Evolutionary conservation across 2,888 invertebrate genomes (phyloP), one percentile per base, ranked within the genome.

Genomic region (Cheilosia soror): DNA sequence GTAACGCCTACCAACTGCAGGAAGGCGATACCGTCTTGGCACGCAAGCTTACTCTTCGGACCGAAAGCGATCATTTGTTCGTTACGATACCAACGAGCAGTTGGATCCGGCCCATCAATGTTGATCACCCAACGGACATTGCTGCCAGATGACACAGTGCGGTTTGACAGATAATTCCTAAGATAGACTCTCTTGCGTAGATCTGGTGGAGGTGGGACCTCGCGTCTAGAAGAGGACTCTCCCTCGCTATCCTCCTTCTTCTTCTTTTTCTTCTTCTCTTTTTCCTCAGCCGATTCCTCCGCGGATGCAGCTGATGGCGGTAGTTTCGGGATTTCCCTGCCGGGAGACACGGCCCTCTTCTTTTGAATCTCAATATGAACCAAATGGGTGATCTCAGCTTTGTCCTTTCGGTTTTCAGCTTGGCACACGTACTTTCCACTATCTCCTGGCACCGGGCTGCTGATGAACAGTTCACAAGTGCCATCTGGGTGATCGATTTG

Each of bases 81-180:
- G 89, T 96, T 95, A 33, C 90, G 90, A 87, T 94, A 95, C 97
- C 97, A 97, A 63, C 95, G 94, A 4, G 96, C 93, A 37, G 93
- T 93, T 37, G 96, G 95, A 73, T 96, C 96, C 0, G 95, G 94
- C 1, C 96, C 96, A 66, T 96, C 93, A 20, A 97, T 95, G 87
- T 95, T 96, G 88, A 97, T 97, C 20, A 96, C 96, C 87, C 97
- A 93, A 91, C 96, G 96, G 11, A 97, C 95, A 85, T 95, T 93
- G 27, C 96, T 95, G 4, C 96, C 96, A 88, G 94, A 94, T 0
- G 95, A 94, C 2, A 96, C 96, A 1, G 96, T 96, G 88, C 96
- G 94, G 89, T 97, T 96, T 0, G 95, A 95, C 47, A 97, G 92
- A 88, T 94, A 94, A 25, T 96, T 96, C 51, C 96, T 95, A 90